Conservation (phyloP, 2,888 invertebrate species). For the Papilio elwesi region DNA sequence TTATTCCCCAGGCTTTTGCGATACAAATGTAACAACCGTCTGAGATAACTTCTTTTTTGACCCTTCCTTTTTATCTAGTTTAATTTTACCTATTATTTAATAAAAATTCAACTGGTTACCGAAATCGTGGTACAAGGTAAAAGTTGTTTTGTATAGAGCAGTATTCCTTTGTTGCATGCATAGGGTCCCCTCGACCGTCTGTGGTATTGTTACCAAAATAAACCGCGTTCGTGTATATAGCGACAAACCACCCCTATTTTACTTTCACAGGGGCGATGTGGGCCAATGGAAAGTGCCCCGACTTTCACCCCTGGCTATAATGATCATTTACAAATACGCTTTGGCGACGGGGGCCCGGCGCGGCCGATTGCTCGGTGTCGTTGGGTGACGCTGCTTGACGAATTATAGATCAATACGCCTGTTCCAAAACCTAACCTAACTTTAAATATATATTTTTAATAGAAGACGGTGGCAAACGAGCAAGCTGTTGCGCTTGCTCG, state of each 20-base stretch:
- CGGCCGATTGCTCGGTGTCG: neutral
- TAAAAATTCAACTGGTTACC: neutral
- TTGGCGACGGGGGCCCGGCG: conserved; percentile 13
- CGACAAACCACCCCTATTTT: conserved; percentile 22
- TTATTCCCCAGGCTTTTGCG: no score
- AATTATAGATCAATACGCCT: conserved; percentile 2
- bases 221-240: conserved; percentile 19
- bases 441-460: neutral
- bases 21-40: no score
- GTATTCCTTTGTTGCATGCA: conserved; percentile 3
- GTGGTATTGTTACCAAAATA: conserved; percentile 25
- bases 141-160: conserved; percentile 16
- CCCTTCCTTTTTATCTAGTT: neutral
- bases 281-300: conserved; percentile 39
- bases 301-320: conserved; percentile 38
- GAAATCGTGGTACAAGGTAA: neutral
- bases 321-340: conserved; percentile 31
- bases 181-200: neutral
- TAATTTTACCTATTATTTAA: neutral
- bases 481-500: neutral
- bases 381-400: conserved; percentile 13
- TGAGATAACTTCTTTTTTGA: neutral
- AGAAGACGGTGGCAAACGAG: neutral
- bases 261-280: conserved; percentile 30
- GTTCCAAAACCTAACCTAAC: neutral